Evolutionary conservation across 2,113 vertebrate genomes (phyloP), one percentile per base, ranked within the genome.

Genomic region (Trachemys scripta): DNA sequence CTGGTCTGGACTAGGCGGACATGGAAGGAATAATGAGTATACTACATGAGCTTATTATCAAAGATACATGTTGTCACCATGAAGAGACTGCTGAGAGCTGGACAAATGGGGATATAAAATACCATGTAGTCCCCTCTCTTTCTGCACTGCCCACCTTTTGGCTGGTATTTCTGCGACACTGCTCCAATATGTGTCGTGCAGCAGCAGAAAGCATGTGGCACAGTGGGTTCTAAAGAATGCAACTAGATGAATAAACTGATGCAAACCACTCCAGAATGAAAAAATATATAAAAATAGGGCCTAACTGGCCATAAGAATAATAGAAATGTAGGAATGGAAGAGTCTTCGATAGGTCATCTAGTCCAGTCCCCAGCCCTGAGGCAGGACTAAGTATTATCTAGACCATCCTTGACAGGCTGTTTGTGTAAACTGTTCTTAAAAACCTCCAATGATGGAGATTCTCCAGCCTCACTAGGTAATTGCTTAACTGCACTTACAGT

Each of bases 221-320:
- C 76, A 96, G 78, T 72, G 82, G 49, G 45, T 75, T 65, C 50
- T 87, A 62, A 2, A 2, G 85, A 92, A 97, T 78, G 29, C 88
- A 88, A 90, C 92, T 45, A 76, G n/a, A 59, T 89, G 10, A 42
- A 89, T 82, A 95, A 95, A 93, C 79, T 82, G 85, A 91, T 90
- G 91, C 29, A 97, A 92, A 94, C 85, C 57, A 78, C 54, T 22
- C 31, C 0, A 0, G 53, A 72, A 22, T 42, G 81, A 0, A 3
- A 90, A 96, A 20, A 62, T 85, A 93, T 84, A 65, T 87, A 31
- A 62, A 31, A 90, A 81, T 56, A 59, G 76, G 27, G 47, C 50
- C 17, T 65, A 47, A 24, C 53, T 57, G 56, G 50, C 76, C 50
- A 72, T 81, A 85, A 72, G 56, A 62, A 62, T 16, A 31, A 62